Conservation (phyloP, 2,888 invertebrate species). For the Molorchus minor region DNA sequence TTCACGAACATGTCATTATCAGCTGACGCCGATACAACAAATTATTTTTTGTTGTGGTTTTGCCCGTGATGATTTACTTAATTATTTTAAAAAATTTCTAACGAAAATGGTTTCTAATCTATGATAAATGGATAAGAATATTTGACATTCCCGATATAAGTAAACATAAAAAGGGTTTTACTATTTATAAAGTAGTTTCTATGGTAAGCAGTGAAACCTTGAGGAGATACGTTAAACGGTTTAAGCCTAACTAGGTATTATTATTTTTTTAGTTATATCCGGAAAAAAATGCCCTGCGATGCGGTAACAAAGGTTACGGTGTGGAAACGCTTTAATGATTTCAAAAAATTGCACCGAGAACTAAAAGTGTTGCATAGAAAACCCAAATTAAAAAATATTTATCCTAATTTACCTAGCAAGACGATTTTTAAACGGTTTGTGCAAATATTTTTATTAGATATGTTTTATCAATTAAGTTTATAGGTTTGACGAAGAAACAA, state of each 20-base stretch:
- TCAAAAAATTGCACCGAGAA: constrained; percentile 81
- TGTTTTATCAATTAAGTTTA: constrained; percentile 47
- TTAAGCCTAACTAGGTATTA: no score
- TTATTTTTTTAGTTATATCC: constrained; percentile 75
- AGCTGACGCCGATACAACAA: no score
- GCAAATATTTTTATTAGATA: not conserved
- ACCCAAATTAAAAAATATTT: constrained; percentile 74
- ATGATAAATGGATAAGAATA: constrained; percentile 81
- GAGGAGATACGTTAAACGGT: not conserved
- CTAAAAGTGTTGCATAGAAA: constrained; percentile 74
- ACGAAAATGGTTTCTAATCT: constrained; percentile 53
- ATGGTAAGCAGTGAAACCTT: constrained; percentile 70
- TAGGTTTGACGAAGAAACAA: constrained; percentile 81
- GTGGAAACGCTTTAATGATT: constrained; percentile 91
- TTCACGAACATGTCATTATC: no score
- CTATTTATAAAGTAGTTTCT: constrained; percentile 89
- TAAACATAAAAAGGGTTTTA: constrained; percentile 86
- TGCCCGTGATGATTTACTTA: no score
- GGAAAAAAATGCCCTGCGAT: constrained; percentile 76
- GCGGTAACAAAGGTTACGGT: constrained; percentile 82
- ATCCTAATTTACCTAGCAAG: constrained; percentile 78
- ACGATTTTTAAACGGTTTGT: constrained; percentile 77
- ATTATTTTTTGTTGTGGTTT: no score
- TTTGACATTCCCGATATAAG: constrained; percentile 85
- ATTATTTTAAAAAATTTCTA: not conserved